A percentile compares a stretch with the other conserved stretches of the same genome.
Conservation (phyloP, 2,888 invertebrate species). For the Andrena haemorrhoa region DNA sequence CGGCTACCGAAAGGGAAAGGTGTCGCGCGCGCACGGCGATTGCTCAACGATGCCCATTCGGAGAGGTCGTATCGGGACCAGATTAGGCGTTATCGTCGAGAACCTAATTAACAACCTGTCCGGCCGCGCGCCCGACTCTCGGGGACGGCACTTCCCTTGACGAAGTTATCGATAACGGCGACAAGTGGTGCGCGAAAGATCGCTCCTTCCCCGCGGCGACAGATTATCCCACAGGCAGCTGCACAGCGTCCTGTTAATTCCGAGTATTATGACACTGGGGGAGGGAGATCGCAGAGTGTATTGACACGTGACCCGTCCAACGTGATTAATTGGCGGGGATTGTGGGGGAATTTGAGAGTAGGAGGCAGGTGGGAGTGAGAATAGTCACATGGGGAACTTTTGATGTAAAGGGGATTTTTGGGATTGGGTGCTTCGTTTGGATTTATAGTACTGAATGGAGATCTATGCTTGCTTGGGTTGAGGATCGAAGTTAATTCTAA, state of each 20-base stretch:
- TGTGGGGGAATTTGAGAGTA: too few relatives aligned
- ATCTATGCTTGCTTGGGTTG: too few relatives aligned
- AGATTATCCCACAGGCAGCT: background rate
- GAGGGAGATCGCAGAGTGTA: too few relatives aligned
- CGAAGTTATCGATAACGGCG: conserved; percentile 38
- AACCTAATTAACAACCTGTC: conserved; percentile 65
- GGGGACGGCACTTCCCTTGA: conserved; percentile 15
- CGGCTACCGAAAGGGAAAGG: conserved; percentile 76
- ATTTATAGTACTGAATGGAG: background rate
- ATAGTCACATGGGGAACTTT: too few relatives aligned
- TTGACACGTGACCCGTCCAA: too few relatives aligned
- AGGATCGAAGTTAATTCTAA: too few relatives aligned
- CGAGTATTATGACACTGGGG: too few relatives aligned
- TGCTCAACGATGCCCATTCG: conserved; percentile 42
- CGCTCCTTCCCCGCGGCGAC: background rate
- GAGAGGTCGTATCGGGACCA: conserved; percentile 25
- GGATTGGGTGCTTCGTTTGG: too few relatives aligned
- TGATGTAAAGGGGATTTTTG: too few relatives aligned
- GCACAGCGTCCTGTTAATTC: too few relatives aligned
- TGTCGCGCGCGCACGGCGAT: conserved; percentile 58
- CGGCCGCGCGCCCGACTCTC: conserved; percentile 6
- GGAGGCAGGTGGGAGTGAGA: too few relatives aligned
- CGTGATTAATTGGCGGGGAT: too few relatives aligned
- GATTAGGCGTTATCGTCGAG: conserved; percentile 64
- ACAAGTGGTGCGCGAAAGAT: background rate